These are phyloP conservation scores for Chironomus tentans DNA, from an alignment of 2,888 invertebrate genomes.

Conservation along the genomic window DNA sequence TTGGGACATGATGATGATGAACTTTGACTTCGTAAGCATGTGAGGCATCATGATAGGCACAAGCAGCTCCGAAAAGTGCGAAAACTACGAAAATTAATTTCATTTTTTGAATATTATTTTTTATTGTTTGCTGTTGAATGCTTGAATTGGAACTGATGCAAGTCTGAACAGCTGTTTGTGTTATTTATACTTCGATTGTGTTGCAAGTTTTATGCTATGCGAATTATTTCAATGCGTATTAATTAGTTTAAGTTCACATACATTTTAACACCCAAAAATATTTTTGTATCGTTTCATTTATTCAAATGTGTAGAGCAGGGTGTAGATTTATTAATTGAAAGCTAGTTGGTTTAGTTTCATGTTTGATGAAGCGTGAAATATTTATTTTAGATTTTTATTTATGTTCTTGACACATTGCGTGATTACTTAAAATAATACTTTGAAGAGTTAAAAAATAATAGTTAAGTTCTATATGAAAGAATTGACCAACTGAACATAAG, in stretches of 20 bases:
- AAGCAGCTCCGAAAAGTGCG: not conserved
- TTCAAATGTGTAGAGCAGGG: too few relatives aligned
- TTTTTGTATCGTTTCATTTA: too few relatives aligned
- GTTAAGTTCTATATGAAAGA: too few relatives aligned
- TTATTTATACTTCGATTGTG: not conserved
- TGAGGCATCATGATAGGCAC: not conserved
- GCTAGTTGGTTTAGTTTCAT: too few relatives aligned
- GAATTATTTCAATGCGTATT: not conserved
- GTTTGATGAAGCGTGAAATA: too few relatives aligned
- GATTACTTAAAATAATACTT: too few relatives aligned
- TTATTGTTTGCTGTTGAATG: not conserved
- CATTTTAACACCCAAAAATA: not conserved
- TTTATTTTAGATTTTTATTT: too few relatives aligned
- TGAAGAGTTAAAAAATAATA: too few relatives aligned
- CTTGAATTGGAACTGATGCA: not conserved
- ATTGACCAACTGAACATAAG: too few relatives aligned
- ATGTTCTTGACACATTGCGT: too few relatives aligned
- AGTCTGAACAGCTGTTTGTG: not conserved
- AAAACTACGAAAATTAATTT: not conserved
- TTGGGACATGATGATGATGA: not conserved
- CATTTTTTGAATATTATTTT: not conserved
- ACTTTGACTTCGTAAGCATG: not conserved
- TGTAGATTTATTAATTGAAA: too few relatives aligned
- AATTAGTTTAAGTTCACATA: not conserved
- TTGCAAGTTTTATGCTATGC: not conserved